Evolutionary conservation across 2,888 invertebrate species (phyloP), one percentile per base, ranked within the genome.

Genomic region (Orthosia incerta): DNA sequence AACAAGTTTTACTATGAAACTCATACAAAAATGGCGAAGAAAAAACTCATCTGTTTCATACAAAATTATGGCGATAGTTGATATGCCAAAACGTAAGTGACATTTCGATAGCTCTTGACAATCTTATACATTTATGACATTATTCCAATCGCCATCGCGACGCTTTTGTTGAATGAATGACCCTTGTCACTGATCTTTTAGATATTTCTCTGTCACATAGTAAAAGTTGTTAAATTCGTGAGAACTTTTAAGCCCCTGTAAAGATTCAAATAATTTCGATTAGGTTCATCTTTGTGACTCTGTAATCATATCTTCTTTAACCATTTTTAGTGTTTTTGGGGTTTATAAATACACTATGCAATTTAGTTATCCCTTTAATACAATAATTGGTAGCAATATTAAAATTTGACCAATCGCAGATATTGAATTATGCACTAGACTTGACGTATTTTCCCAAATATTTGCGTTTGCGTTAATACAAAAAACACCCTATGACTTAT

Each of bases 221-320:
- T 5, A 31, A 53, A 55, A 74, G 2, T 53, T 53, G 3, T 39
- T 39, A n/a, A 55, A 55, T 74, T 73, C 11, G 9, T 31, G 16
- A 63, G 4, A 16, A 71, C 16, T 16, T n/a, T 15, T 2, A 31
- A 31, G 3, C 13, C 16, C 0, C 7, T 16, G n/a, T 7, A n/a
- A 53, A 1, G 2, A 31, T 55, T 3, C 62, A 31, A 74, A 74
- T 63, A 4, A 63, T 31, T 74, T 48, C 18, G 7, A 62, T 31
- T n/a, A 48, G 18, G 9, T 15, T 15, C 45, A 11, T 18, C 16
- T 9, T 61, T n/a, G 0, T 51, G 12, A n/a, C n/a, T 50, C 20
- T 12, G 9, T 4, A 23, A 0, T 18, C 1, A 45, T 31, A 9
- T 31, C 2, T 46, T 0, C 0, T 13, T n/a, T 45, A 0, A 9